Evolutionary conservation across 2,113 vertebrate species (phyloP).

Genomic region (Talpa occidentalis): DNA sequence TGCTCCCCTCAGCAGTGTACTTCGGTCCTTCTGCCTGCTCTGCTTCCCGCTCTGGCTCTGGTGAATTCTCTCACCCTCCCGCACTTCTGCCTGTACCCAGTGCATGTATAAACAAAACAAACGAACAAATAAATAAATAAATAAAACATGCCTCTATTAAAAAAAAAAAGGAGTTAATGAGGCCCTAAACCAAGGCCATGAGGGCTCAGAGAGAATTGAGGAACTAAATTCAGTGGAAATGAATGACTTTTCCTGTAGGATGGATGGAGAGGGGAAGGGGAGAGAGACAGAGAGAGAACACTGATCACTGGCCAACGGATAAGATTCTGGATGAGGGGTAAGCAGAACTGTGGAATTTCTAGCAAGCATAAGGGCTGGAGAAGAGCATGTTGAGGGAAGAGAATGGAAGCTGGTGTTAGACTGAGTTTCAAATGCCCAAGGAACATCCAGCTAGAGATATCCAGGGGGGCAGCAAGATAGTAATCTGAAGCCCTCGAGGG

Average conservation of each 20-base stretch:
- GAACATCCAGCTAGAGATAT: neutral
- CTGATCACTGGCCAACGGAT: too few species aligned
- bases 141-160: too few species aligned
- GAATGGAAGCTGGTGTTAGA: neutral
- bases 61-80: too few species aligned
- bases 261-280: neutral
- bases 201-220: neutral
- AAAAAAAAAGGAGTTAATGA: conserved; percentile 36
- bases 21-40: too few species aligned
- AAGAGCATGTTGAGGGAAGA: neutral
- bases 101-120: too few species aligned
- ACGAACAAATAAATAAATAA: too few species aligned
- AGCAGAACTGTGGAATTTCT: neutral
- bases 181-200: neutral
- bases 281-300: neutral
- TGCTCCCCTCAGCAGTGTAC: too few species aligned
- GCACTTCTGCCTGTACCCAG: too few species aligned
- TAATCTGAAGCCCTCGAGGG: neutral
- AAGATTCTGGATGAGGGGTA: neutral
- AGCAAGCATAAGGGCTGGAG: neutral
- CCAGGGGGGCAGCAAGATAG: neutral
- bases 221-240: neutral
- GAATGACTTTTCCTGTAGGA: neutral
- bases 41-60: too few species aligned
- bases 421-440: neutral